Conservation (phyloP, 2,113 vertebrate genomes). For the Larimichthys crocea region DNA sequence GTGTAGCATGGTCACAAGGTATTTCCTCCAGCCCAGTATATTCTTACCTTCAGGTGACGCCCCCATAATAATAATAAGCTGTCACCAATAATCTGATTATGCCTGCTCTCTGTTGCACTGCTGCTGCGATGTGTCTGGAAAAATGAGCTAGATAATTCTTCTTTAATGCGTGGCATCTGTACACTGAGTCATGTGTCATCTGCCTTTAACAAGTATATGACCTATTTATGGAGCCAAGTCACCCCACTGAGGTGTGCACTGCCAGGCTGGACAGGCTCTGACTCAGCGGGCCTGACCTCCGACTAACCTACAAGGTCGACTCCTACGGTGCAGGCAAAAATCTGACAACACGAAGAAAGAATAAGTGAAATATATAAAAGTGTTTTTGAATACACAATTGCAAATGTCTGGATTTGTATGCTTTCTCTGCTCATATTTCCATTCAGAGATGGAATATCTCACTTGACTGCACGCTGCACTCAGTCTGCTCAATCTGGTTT, state of each 20-base stretch:
- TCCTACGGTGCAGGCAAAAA: not conserved
- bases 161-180: not conserved
- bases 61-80: not conserved
- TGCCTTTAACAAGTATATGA: conserved; percentile 38
- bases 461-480: conserved; percentile 38
- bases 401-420: not conserved
- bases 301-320: conserved; percentile 3
- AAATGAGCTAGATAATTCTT: not conserved
- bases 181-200: conserved; percentile 27
- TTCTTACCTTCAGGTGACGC: not conserved
- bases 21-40: not conserved
- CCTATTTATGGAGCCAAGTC: conserved; percentile 46
- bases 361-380: not conserved
- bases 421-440: conserved; percentile 15
- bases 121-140: not conserved
- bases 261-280: conserved; percentile 34
- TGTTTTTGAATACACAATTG: conserved; percentile 2
- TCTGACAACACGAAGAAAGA: not conserved
- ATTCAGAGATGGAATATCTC: conserved; percentile 1
- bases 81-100: not conserved
- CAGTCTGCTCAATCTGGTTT: conserved; percentile 37
- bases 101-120: not conserved
- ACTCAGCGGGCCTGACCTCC: conserved; percentile 51
- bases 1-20: not conserved
- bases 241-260: conserved; percentile 17